Percentiles rank a stretch among this genome's conserved stretches.
phyloP scores from a whole-genome alignment of 2,888 invertebrate species.

The Drosophila suboccidentalis region DNA sequence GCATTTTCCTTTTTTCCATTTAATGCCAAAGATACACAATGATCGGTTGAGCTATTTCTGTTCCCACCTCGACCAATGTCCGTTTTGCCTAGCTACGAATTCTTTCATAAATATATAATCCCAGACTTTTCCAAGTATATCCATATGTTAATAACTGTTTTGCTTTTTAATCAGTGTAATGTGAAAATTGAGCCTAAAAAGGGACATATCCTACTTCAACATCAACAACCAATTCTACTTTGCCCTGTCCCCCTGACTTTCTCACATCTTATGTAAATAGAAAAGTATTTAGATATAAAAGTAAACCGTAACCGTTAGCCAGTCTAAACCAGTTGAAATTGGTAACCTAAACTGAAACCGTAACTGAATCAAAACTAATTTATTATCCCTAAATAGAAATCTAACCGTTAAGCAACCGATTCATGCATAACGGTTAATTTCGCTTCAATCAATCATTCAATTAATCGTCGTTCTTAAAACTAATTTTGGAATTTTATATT shows the following conservation, averaged over 20 bases:
- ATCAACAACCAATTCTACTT: neutral
- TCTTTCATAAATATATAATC: neutral
- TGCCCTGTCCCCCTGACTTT: neutral
- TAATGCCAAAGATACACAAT: conserved; percentile 8
- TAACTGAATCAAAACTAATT: no score
- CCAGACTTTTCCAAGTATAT: conserved; percentile 6
- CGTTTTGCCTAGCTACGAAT: neutral
- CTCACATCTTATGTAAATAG: neutral
- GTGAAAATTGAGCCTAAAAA: no score
- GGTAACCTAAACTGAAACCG: no score
- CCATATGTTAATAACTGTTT: neutral
- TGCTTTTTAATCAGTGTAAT: neutral
- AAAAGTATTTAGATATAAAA: neutral
- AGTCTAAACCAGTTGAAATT: no score
- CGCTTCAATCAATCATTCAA: no score
- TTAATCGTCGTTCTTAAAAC: no score
- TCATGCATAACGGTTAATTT: no score
- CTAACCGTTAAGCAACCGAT: no score
- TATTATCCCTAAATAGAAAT: no score
- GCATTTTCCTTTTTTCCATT: conserved; percentile 26
- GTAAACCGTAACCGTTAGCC: no score
- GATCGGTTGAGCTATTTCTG: conserved; percentile 20
- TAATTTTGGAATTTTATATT: no score
- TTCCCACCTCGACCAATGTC: conserved; percentile 6
- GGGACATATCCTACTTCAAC: no score